Conservation (phyloP, 2,888 invertebrate genomes). For the Campoplex nolae region DNA sequence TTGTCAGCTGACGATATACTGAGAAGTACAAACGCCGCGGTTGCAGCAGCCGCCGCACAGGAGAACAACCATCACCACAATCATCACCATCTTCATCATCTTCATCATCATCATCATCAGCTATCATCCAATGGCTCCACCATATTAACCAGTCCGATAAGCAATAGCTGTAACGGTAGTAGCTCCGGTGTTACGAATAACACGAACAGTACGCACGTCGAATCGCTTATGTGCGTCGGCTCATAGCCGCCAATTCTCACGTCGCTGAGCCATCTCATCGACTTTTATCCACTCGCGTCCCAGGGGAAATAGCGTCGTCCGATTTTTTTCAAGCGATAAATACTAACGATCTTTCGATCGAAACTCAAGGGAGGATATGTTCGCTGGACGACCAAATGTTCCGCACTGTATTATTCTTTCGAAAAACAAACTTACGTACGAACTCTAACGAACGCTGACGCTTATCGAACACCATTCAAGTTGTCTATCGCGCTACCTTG, state of each 20-base stretch:
- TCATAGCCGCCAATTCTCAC: slow-evolving; percentile 84
- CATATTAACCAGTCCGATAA: slow-evolving; percentile 60
- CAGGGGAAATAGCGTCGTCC: slow-evolving; percentile 75
- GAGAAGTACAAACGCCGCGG: slow-evolving; percentile 80
- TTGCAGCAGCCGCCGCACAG: slow-evolving; percentile 71
- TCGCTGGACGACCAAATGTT: slow-evolving; percentile 26
- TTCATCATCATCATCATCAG: slow-evolving; percentile 55
- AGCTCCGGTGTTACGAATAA: slow-evolving; percentile 68
- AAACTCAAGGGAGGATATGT: background rate
- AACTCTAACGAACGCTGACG: background rate
- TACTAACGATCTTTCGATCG: background rate
- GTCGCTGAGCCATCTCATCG: slow-evolving; percentile 83
- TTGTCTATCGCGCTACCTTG: background rate
- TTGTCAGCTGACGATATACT: slow-evolving; percentile 85
- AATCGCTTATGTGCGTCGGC: slow-evolving; percentile 83
- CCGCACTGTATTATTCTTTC: background rate
- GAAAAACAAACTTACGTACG: background rate
- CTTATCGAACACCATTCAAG: background rate
- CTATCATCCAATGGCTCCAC: slow-evolving; percentile 71
- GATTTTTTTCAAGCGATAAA: slow-evolving; percentile 3
- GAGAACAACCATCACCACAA: slow-evolving; percentile 70
- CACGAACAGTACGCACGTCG: slow-evolving; percentile 80
- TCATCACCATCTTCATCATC: slow-evolving; percentile 65
- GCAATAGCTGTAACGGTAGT: slow-evolving; percentile 72
- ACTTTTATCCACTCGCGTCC: slow-evolving; percentile 82